phyloP scores from a whole-genome alignment of 1,140 invertebrate genomes.

The Leptonema lineaticorne region DNA sequence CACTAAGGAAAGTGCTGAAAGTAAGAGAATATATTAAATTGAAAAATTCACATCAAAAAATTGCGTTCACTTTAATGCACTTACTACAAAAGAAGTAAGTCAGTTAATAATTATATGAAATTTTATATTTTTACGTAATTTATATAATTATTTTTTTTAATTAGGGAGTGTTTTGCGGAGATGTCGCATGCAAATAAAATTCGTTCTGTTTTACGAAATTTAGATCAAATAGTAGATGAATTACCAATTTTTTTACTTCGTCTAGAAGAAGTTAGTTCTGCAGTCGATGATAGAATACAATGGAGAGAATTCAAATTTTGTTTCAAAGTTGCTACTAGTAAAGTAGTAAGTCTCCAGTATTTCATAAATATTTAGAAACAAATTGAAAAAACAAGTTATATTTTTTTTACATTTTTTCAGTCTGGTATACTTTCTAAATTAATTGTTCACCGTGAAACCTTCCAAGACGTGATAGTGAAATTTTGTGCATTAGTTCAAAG shows the following conservation, averaged over 20 bases:
- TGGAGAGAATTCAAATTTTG: slow-evolving; percentile 67
- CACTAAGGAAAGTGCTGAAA: slow-evolving; percentile 53
- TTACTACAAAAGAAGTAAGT: slow-evolving; percentile 52
- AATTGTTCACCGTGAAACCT: slow-evolving; percentile 48
- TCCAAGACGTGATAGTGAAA: slow-evolving; percentile 46
- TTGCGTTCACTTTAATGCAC: slow-evolving; percentile 54
- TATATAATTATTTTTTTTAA: slow-evolving; percentile 2
- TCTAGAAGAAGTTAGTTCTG: slow-evolving; percentile 57
- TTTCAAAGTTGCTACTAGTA: slow-evolving; percentile 65
- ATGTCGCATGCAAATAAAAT: slow-evolving; percentile 59
- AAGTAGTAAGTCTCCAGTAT: slow-evolving; percentile 56
- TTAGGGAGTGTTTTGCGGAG: slow-evolving; percentile 59
- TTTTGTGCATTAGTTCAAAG: slow-evolving; percentile 59
- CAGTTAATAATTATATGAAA: background rate
- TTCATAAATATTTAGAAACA: background rate
- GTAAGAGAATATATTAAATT: slow-evolving; percentile 57
- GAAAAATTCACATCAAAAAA: slow-evolving; percentile 57
- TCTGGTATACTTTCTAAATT: slow-evolving; percentile 56
- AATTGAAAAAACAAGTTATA: background rate
- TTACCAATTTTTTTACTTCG: slow-evolving; percentile 60
- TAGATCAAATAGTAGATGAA: slow-evolving; percentile 62
- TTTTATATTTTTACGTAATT: slow-evolving; percentile 3
- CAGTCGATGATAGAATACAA: slow-evolving; percentile 58
- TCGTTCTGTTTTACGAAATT: slow-evolving; percentile 57
- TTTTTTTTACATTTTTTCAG: slow-evolving; percentile 46